phyloP scores from a whole-genome alignment of 2,113 vertebrate species.

The Lepus americanus region DNA sequence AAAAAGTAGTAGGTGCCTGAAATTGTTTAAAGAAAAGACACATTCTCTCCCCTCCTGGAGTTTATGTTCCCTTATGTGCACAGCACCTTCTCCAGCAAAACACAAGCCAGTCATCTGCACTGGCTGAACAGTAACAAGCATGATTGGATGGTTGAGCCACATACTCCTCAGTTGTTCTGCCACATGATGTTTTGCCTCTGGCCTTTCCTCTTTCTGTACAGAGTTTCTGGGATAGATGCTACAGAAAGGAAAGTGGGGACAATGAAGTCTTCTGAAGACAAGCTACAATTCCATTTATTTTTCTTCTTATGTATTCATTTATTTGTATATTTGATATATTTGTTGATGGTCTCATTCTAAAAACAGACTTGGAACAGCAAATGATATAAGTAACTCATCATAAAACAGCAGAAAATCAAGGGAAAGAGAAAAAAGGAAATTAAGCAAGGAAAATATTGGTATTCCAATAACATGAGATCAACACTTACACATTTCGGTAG shows the following conservation, averaged over 20 bases:
- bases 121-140: accelerated
- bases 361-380: neutral
- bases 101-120: neutral
- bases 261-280: neutral
- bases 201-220: neutral
- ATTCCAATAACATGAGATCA: neutral
- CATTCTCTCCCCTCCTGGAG: neutral
- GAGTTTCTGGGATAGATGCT: neutral
- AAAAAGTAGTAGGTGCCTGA: neutral
- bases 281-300: neutral
- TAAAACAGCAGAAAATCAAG: neutral
- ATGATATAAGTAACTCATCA: neutral
- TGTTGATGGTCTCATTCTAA: neutral
- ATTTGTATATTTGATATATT: neutral
- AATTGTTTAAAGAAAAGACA: neutral
- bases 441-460: neutral
- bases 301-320: neutral
- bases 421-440: neutral
- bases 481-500: neutral
- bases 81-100: neutral
- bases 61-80: neutral
- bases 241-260: neutral
- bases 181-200: neutral
- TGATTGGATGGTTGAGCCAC: neutral
- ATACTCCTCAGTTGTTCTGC: neutral